Evolutionary conservation across 2,888 invertebrate species (phyloP).

Genomic region (Folsomia candida): DNA sequence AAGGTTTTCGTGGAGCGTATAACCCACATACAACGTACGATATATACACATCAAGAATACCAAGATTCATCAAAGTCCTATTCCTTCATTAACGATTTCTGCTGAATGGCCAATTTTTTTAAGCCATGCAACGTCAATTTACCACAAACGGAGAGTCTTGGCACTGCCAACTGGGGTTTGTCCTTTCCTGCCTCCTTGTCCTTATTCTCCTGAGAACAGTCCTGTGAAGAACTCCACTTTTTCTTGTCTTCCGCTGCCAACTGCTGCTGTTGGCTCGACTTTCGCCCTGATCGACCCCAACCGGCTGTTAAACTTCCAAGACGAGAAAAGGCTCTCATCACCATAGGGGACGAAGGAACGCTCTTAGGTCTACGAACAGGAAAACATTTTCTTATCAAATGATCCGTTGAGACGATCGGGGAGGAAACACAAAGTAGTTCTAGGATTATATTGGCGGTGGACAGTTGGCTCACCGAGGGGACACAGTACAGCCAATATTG

Average conservation of each 20-base stretch:
- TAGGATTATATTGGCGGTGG: too few relatives aligned
- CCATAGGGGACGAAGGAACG: conserved; percentile 91
- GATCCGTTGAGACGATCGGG: not conserved
- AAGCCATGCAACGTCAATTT: too few relatives aligned
- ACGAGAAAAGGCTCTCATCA: conserved; percentile 85
- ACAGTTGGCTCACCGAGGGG: too few relatives aligned
- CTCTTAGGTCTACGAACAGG: conserved; percentile 85
- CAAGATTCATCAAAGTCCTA: too few relatives aligned
- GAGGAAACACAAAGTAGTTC: too few relatives aligned
- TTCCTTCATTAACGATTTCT: too few relatives aligned
- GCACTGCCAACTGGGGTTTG: conserved; percentile 75
- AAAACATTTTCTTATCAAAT: too few relatives aligned
- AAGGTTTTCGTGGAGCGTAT: too few relatives aligned
- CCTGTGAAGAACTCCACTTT: conserved; percentile 77
- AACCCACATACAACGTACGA: too few relatives aligned
- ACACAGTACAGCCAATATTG: too few relatives aligned
- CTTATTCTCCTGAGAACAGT: conserved; percentile 65
- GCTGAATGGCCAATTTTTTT: too few relatives aligned
- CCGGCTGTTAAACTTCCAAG: conserved; percentile 85
- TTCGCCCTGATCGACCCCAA: conserved; percentile 83
- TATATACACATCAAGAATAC: not conserved
- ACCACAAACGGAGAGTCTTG: conserved; percentile 85
- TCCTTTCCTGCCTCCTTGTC: conserved; percentile 59
- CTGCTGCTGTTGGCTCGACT: conserved; percentile 55
- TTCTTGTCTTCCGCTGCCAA: conserved; percentile 83